Evolutionary conservation across 2,797 vertebrate genomes (phyloP).

Genomic region (Spinus olivaceus): DNA sequence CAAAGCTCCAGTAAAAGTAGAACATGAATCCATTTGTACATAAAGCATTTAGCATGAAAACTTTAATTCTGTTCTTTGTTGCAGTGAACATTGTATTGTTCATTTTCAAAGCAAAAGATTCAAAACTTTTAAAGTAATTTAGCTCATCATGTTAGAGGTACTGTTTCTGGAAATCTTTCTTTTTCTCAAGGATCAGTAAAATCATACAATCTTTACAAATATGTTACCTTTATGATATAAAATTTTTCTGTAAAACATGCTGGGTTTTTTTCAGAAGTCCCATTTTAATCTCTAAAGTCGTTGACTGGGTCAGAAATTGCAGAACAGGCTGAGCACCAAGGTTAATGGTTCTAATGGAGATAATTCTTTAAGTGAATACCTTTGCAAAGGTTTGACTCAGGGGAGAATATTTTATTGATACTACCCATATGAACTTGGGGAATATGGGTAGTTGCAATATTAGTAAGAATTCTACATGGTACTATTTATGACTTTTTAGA

Average conservation of each 20-base stretch:
- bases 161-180: background rate
- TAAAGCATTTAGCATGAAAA: background rate
- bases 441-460: conserved; percentile 34
- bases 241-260: background rate
- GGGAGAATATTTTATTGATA: conserved; percentile 36
- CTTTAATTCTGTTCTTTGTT: background rate
- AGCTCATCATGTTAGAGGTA: background rate
- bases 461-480: conserved; percentile 32
- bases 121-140: background rate
- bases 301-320: conserved; percentile 33
- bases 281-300: conserved; percentile 13
- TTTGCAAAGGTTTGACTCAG: conserved; percentile 11
- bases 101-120: background rate
- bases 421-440: conserved; percentile 5
- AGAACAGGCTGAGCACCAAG: conserved; percentile 32
- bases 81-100: background rate
- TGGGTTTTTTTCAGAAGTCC: background rate
- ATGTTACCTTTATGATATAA: background rate
- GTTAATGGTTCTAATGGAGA: conserved; percentile 32
- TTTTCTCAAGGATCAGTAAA: background rate
- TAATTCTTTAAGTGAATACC: conserved; percentile 50
- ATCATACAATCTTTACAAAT: background rate
- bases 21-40: background rate
- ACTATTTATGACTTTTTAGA: conserved; percentile 20
- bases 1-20: conserved; percentile 44